These are phyloP conservation scores for Leptothorax acervorum DNA, from an alignment of 2,888 invertebrate species.

Conservation along the genomic window DNA sequence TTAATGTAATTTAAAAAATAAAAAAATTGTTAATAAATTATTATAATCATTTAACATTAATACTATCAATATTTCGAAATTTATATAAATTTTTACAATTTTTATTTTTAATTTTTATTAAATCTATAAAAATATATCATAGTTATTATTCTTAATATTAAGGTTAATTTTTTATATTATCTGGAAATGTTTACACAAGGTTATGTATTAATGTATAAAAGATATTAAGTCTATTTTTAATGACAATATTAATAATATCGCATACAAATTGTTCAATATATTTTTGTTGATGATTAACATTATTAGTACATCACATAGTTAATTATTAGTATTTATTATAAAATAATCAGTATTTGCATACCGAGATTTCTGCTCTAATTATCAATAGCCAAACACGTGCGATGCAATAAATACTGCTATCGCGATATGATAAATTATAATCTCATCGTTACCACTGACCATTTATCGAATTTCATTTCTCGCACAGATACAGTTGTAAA, in stretches of 20 bases:
- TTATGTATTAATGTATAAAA: not conserved
- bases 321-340: not conserved
- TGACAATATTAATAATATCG: not conserved
- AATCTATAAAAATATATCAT: not conserved
- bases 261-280: not conserved
- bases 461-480: slow-evolving; percentile 54
- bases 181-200: not conserved
- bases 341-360: slow-evolving; percentile 17
- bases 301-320: not conserved
- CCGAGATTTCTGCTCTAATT: slow-evolving; percentile 18
- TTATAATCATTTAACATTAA: not conserved
- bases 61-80: not conserved
- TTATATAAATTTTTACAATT: not conserved
- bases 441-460: slow-evolving; percentile 25
- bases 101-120: not conserved
- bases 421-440: slow-evolving; percentile 46
- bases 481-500: slow-evolving; percentile 51
- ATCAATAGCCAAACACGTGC: not conserved
- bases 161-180: not conserved
- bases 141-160: not conserved
- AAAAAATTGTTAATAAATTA: not conserved
- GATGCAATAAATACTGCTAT: slow-evolving; percentile 30
- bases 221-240: not conserved
- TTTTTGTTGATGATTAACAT: slow-evolving; percentile 15
- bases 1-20: not conserved